Evolutionary conservation across 2,113 vertebrate genomes (phyloP), one percentile per base, ranked within the genome.

Genomic region (Dolichotis patagonum): DNA sequence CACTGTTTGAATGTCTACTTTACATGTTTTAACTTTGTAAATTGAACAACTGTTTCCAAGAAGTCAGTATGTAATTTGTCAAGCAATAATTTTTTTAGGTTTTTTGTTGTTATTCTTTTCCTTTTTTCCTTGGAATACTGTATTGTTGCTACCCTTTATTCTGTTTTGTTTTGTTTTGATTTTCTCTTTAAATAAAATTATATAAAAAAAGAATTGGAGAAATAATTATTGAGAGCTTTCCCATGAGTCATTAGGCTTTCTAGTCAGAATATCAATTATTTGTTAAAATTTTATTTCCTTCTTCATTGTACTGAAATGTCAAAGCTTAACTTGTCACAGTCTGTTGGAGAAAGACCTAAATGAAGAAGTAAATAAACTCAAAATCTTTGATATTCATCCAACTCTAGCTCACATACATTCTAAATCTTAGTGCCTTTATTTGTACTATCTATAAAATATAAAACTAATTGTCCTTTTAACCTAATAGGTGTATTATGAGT

Each of bases 221-320:
- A 84, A 89, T 28, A 69, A 20, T 94, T 83, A 49, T 6, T 69
- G 35, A 75, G 58, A 69, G 87, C 90, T 77, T 86, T 43, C 13
- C 19, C 65, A 56, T 88, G n/a, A 91, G 35, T 84, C 22, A 14
- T 88, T 7, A 92, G 30, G 85, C 20, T 80, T 67, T 85, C 12
- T 11, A 85, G 14, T 14, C 69, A 26, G 43, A 67, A 92, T 35
- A n/a, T 41, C 60, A 93, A 58, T 71, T 58, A 81, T 83, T 78
- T 85, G 4, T 71, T 88, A 90, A 94, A 92, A 67, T 85, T 93
- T 5, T 13, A 71, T 78, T 96, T 93, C 26, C 35, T 94, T 62
- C 71, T 91, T 80, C 46, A 77, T 26, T 94, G 26, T 52, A 19
- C n/a, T 91, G 35, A 97, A 85, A 91, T 43, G 54, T 65, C 16